A percentile compares a stretch with the other conserved stretches of the same genome.
phyloP scores from a whole-genome alignment of 1,140 invertebrate genomes.

The Bombus impatiens region DNA sequence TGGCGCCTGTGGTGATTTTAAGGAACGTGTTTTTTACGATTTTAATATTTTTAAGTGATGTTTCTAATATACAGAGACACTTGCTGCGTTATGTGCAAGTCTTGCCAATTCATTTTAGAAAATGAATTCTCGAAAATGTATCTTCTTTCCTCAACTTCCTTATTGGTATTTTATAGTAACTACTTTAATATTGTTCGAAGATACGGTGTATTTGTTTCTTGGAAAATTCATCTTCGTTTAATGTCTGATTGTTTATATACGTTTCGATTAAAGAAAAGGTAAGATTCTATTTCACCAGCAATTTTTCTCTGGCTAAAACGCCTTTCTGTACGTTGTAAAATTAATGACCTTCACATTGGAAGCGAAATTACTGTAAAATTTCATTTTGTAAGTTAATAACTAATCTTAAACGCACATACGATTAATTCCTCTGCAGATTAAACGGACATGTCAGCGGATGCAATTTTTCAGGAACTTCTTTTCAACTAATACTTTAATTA shows the following conservation, averaged over 20 bases:
- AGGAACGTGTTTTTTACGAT: neutral
- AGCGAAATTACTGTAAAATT: too few relatives aligned
- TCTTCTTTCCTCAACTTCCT: neutral
- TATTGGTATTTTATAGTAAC: neutral
- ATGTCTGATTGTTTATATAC: neutral
- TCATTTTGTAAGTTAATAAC: too few relatives aligned
- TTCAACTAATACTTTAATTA: neutral
- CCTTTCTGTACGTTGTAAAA: neutral
- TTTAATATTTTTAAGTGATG: neutral
- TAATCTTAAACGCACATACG: neutral
- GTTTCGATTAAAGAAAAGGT: neutral
- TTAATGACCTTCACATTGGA: too few relatives aligned
- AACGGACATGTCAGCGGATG: neutral
- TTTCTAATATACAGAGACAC: neutral
- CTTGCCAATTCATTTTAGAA: neutral
- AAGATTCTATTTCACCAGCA: neutral
- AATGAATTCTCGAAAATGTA: neutral
- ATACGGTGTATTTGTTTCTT: too few relatives aligned
- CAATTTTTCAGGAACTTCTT: neutral
- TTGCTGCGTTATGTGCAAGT: neutral
- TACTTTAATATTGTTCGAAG: too few relatives aligned
- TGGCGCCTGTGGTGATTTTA: neutral
- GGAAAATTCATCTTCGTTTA: neutral
- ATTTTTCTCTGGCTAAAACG: neutral
- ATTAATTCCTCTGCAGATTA: neutral